A percentile compares a stretch with the other conserved stretches of the same genome.
phyloP scores from a whole-genome alignment of 2,797 vertebrate genomes.

The Apodemus agrarius region DNA sequence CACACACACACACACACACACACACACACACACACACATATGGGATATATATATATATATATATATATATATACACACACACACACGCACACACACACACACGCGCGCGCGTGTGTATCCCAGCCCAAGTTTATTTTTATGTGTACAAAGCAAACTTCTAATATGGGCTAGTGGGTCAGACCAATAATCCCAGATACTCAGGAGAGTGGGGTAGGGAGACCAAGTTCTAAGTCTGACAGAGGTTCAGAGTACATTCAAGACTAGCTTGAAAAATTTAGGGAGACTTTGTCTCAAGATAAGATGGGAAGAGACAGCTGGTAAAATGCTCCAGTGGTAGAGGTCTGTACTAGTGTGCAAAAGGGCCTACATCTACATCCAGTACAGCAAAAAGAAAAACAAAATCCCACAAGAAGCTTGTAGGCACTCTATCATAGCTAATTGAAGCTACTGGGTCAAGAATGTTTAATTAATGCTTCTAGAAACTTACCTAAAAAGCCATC shows the following conservation, averaged over 20 bases:
- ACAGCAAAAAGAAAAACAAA: not conserved
- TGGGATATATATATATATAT: not conserved
- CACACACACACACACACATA: too few species aligned
- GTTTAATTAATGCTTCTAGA: slow-evolving; percentile 33
- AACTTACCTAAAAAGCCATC: slow-evolving; percentile 29
- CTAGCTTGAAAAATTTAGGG: not conserved
- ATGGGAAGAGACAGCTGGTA: not conserved
- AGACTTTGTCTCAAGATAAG: not conserved
- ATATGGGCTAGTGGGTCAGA: not conserved
- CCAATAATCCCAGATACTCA: not conserved
- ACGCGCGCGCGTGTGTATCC: too few species aligned
- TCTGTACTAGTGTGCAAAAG: not conserved
- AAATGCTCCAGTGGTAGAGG: not conserved
- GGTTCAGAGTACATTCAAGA: not conserved
- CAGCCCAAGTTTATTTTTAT: not conserved
- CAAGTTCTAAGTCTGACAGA: not conserved
- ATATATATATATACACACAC: not conserved
- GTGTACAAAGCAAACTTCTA: not conserved
- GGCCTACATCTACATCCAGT: not conserved
- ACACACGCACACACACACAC: too few species aligned
- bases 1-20: too few species aligned
- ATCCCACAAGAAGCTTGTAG: not conserved
- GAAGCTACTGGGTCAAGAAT: not conserved
- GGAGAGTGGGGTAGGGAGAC: not conserved
- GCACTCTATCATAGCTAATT: not conserved